Percentiles rank a stretch among this genome's conserved stretches.
Conservation (phyloP, 2,113 vertebrate species). For the Empidonax alnorum region DNA sequence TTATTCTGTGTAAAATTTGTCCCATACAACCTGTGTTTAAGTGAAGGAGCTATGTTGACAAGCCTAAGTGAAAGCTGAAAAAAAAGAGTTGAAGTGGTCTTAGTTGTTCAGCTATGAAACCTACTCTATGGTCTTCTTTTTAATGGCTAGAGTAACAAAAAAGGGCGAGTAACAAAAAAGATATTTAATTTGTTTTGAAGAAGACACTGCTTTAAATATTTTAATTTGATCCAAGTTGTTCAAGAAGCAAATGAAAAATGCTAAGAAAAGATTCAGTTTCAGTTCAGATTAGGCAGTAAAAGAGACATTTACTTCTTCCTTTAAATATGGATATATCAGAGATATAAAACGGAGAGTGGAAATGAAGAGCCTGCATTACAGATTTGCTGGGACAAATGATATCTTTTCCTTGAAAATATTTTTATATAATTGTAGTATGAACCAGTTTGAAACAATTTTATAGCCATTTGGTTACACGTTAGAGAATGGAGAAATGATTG, state of each 20-base stretch:
- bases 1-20: not conserved
- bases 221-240: not conserved
- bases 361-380: not conserved
- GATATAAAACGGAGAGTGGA: not conserved
- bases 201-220: not conserved
- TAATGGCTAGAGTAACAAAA: not conserved
- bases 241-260: not conserved
- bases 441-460: not conserved
- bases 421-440: not conserved
- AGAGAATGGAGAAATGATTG: not conserved
- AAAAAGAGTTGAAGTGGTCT: not conserved
- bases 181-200: not conserved
- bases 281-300: not conserved
- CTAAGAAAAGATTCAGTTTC: not conserved
- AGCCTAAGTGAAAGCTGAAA: not conserved
- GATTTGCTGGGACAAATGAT: not conserved
- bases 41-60: not conserved
- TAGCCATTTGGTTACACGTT: not conserved
- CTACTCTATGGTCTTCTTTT: not conserved
- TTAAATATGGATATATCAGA: not conserved
- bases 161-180: not conserved
- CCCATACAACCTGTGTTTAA: not conserved
- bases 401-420: not conserved
- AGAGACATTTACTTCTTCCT: not conserved
- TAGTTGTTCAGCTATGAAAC: not conserved